Percentiles rank a stretch among this genome's conserved stretches.
Conservation (phyloP, 1,140 invertebrate genomes). For the Glomeris maerens region DNA sequence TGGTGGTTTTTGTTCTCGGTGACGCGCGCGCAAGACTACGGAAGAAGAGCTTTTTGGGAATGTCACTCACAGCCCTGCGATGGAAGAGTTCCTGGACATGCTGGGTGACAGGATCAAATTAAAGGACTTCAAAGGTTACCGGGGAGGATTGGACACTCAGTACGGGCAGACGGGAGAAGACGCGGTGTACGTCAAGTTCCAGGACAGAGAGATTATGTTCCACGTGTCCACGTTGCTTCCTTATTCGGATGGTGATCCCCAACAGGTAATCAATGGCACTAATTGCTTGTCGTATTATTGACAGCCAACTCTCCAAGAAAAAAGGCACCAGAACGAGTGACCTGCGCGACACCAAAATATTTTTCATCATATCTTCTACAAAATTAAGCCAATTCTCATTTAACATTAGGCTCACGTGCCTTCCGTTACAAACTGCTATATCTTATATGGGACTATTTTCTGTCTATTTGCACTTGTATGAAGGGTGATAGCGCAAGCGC, state of each 20-base stretch:
- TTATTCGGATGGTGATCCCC: conserved; percentile 76
- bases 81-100: conserved; percentile 80
- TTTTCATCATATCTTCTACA: too few relatives aligned
- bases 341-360: too few relatives aligned
- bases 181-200: conserved; percentile 77
- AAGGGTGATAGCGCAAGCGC: too few relatives aligned
- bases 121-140: conserved; percentile 87
- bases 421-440: too few relatives aligned
- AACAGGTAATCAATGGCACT: conserved; percentile 53
- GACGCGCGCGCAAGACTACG: too few relatives aligned
- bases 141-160: conserved; percentile 81
- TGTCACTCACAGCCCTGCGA: conserved; percentile 62
- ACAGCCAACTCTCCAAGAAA: not conserved
- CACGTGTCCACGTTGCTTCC: conserved; percentile 88
- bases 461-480: too few relatives aligned
- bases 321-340: too few relatives aligned
- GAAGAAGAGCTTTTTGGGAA: conserved; percentile 92
- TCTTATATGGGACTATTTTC: too few relatives aligned
- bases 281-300: too few relatives aligned
- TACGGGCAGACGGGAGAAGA: conserved; percentile 87
- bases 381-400: too few relatives aligned
- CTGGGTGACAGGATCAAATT: conserved; percentile 75
- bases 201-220: conserved; percentile 87
- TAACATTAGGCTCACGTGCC: too few relatives aligned
- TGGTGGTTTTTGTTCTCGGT: too few relatives aligned